Conservation (phyloP, 2,797 vertebrate genomes). For the Sebastes kiyomatsui region DNA sequence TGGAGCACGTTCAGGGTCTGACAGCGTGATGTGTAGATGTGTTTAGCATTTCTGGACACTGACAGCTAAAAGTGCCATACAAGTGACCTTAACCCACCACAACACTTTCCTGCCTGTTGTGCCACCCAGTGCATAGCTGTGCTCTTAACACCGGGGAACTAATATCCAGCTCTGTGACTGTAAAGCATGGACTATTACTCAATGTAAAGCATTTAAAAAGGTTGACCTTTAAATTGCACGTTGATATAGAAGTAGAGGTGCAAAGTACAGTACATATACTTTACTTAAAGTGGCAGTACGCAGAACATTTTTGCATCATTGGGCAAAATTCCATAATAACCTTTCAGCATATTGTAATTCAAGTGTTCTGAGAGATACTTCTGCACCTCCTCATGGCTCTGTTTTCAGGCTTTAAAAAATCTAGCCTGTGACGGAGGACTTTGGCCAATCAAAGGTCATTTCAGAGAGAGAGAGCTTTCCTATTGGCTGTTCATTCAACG, state of each 20-base stretch:
- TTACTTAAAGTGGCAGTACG: neutral
- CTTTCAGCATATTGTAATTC: no score
- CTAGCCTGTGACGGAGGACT: no score
- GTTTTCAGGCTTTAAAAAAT: no score
- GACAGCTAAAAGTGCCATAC: slow-evolving; percentile 7
- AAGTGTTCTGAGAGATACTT: no score
- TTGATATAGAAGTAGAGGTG: neutral
- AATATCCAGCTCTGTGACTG: neutral
- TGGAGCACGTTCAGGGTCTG: slow-evolving; percentile 17
- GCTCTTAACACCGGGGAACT: neutral
- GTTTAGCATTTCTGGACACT: slow-evolving; percentile 25
- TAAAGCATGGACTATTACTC: neutral
- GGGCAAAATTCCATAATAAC: no score
- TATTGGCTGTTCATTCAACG: no score
- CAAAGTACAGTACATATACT: neutral
- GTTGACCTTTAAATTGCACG: neutral
- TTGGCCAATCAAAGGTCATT: no score
- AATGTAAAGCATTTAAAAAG: neutral
- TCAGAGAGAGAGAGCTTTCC: no score
- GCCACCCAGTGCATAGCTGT: neutral
- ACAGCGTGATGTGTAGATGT: slow-evolving; percentile 27
- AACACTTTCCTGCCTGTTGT: neutral
- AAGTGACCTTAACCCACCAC: neutral
- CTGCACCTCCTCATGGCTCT: no score
- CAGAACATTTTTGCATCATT: no score